Base-by-base conservation (phyloP, 1,140 invertebrate species). In the Riptortus pedestris region DNA sequence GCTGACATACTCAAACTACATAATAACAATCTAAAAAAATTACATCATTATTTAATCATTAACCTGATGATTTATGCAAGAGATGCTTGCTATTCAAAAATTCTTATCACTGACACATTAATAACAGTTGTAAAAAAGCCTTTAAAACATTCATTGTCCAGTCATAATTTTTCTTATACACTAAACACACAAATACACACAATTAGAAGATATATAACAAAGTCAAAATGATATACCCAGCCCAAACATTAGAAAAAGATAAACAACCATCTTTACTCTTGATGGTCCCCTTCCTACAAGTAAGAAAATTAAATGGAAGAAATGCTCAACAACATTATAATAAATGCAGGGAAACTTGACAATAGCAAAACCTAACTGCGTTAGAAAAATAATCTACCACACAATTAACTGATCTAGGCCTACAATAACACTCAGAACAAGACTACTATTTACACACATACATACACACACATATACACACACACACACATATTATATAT, bases 331-430 rank as follows among this genome's bases (percentile, higher is more conserved):
- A 58, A 59, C 26, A 45, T 58, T n/a, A 26, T 59, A 59, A 64
- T 24, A 59, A 45, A 38, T 26, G 18, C 24, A 22, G 57, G 55
- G 24, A 62, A 58, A 57, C 52, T 33, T 47, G 51, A 57, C 27
- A 59, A 57, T 66, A 55, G 65, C 65, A 63, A 66, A 58, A 61
- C 47, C 65, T 66, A 63, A 67, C 63, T 60, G 60, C 63, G 52
- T 65, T 65, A 65, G 63, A 67, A 67, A 67, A 67, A 67, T 67
- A 67, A 65, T 65, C 66, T 67, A 67, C 63, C 38, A 67, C 66
- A 67, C 66, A 66, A 24, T 62, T 57, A 65, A 65, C 59, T 60
- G 29, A 27, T 43, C 66, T 67, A 67, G 66, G 63, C 66, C 66
- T 67, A 67, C 62, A 60, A 20, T 59, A 26, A 60, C 31, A 65